A percentile compares a stretch with the other conserved stretches of the same genome.
Evolutionary conservation across 2,113 vertebrate genomes (phyloP).

Genomic region (Archocentrus centrarchus): DNA sequence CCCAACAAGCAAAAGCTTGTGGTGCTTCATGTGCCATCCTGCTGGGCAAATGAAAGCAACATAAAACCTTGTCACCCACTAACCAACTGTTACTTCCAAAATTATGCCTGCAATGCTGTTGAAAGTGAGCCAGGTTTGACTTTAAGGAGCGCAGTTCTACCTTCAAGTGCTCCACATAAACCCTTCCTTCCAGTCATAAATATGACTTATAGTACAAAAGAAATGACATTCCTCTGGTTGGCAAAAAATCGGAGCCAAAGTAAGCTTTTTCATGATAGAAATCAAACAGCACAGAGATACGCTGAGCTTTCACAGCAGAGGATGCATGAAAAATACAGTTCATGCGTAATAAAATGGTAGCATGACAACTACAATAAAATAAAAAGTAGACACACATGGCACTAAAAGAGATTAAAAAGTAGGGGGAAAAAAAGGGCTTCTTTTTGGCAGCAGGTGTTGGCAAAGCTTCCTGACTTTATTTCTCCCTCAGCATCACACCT

Average conservation of each 20-base stretch:
- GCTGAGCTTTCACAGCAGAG: background rate
- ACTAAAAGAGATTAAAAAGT: constrained; percentile 28
- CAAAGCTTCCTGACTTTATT: constrained; percentile 15
- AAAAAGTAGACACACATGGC: constrained; percentile 32
- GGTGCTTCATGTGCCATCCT: background rate
- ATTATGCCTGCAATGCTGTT: constrained; percentile 29
- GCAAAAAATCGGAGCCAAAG: constrained; percentile 3
- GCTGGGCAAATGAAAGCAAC: constrained; percentile 17
- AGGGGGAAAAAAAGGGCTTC: background rate
- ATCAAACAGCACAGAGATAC: background rate
- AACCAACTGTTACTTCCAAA: constrained; percentile 33
- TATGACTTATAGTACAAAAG: constrained; percentile 18
- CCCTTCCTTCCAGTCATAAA: constrained; percentile 31
- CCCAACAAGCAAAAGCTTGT: background rate
- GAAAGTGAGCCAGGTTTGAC: constrained; percentile 45
- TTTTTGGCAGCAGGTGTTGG: constrained; percentile 34
- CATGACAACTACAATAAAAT: background rate
- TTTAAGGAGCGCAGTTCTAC: constrained; percentile 44
- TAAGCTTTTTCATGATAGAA: background rate
- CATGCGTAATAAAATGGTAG: constrained; percentile 19
- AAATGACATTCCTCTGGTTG: background rate
- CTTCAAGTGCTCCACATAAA: constrained; percentile 52
- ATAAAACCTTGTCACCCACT: constrained; percentile 33
- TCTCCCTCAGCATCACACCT: constrained; percentile 42
- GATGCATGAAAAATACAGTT: background rate